Evolutionary conservation across 2,113 vertebrate species (phyloP).

Genomic region (Pogonocichla stellata): DNA sequence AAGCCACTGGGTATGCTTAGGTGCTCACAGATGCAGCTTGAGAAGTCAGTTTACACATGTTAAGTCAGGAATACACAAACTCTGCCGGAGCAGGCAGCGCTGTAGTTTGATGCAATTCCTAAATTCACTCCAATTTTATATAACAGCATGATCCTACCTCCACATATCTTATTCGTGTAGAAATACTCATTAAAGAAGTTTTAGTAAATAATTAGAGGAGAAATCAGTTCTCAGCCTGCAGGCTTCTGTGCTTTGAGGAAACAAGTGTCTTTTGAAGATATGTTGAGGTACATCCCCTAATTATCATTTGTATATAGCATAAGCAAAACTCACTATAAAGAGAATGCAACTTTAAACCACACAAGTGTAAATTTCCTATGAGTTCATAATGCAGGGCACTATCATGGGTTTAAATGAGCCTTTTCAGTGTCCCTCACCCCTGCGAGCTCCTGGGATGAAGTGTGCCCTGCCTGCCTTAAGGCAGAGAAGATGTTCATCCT

Average conservation of each 20-base stretch:
- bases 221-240: not conserved
- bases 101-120: not conserved
- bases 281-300: not conserved
- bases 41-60: fast-evolving
- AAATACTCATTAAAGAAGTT: not conserved
- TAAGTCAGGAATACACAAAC: not conserved
- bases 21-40: not conserved
- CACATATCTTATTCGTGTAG: not conserved
- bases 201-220: not conserved
- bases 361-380: not conserved
- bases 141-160: not conserved
- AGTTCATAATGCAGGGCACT: not conserved
- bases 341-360: not conserved
- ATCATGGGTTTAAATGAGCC: not conserved
- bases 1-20: not conserved
- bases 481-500: not conserved
- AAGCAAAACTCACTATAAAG: not conserved
- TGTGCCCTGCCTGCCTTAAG: not conserved
- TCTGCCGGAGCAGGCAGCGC: not conserved
- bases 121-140: not conserved
- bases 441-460: not conserved
- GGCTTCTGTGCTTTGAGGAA: not conserved
- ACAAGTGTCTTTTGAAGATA: not conserved
- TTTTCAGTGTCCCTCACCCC: not conserved
- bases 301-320: not conserved